A percentile compares a stretch with the other conserved stretches of the same genome.
These are phyloP conservation scores for Petrocephalus zakoni DNA, from an alignment of 2,113 vertebrate genomes.

Conservation along the genomic window DNA sequence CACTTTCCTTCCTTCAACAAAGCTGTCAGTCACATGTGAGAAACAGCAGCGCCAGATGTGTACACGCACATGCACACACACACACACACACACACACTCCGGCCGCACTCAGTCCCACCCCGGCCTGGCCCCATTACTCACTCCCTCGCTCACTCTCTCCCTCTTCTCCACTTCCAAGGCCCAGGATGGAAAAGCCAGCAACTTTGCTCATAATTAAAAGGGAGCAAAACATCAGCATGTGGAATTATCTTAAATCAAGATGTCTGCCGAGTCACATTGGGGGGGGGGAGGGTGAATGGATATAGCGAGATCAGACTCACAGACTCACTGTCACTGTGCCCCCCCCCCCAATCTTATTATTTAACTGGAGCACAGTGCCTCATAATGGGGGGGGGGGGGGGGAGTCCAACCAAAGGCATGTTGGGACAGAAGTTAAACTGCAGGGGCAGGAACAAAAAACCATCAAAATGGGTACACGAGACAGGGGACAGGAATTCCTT, in stretches of 20 bases:
- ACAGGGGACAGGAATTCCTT: slow-evolving; percentile 36
- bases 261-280: slow-evolving; percentile 13
- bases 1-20: background rate
- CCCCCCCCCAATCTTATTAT: slow-evolving; percentile 14
- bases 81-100: background rate
- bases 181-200: slow-evolving; percentile 43
- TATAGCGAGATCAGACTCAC: slow-evolving; percentile 6
- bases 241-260: slow-evolving; percentile 46
- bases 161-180: slow-evolving; percentile 47
- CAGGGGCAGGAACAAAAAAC: slow-evolving; percentile 6
- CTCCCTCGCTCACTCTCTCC: slow-evolving; percentile 27
- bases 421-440: background rate
- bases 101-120: background rate
- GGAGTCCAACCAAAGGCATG: slow-evolving; percentile 24
- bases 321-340: background rate
- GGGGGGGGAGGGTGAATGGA: background rate
- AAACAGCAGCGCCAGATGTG: background rate
- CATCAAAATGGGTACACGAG: slow-evolving; percentile 32
- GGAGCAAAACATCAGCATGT: slow-evolving; percentile 40
- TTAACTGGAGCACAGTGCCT: slow-evolving; percentile 28
- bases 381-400: slow-evolving; percentile 34
- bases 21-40: background rate
- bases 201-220: slow-evolving; percentile 47
- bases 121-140: background rate
- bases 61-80: background rate